Evolutionary conservation across 2,797 vertebrate species (phyloP).

Genomic region (Hoplostethus mediterraneus): DNA sequence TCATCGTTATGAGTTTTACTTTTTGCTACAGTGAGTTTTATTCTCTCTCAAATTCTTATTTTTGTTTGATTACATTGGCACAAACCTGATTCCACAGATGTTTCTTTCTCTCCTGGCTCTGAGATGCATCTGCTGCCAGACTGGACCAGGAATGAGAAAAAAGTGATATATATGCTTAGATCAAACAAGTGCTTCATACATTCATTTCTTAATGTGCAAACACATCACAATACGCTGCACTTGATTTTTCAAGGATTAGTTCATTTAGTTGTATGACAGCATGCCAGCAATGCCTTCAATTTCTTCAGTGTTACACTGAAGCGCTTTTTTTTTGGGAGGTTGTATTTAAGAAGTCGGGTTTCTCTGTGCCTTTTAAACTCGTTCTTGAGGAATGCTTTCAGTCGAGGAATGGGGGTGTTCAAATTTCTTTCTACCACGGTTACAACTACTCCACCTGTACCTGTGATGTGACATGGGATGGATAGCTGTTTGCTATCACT

Average conservation of each 20-base stretch:
- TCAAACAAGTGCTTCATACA: constrained; percentile 41
- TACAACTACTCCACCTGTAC: neutral
- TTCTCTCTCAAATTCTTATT: too few species aligned
- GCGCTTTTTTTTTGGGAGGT: neutral
- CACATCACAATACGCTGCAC: constrained; percentile 23
- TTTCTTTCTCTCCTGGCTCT: neutral
- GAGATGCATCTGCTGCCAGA: constrained; percentile 27
- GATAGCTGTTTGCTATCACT: constrained; percentile 14
- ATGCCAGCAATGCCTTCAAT: constrained; percentile 1
- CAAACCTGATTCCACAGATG: too few species aligned
- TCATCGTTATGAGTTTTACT: too few species aligned
- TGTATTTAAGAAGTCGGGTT: neutral
- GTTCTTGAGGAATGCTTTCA: neutral
- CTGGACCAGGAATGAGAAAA: constrained; percentile 12
- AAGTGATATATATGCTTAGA: constrained; percentile 12
- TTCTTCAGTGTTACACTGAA: neutral
- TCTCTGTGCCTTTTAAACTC: neutral
- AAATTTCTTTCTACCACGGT: neutral
- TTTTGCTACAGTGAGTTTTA: too few species aligned
- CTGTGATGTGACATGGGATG: constrained; percentile 17
- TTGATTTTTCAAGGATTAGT: constrained; percentile 33
- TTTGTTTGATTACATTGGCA: too few species aligned
- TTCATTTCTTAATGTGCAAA: constrained; percentile 37
- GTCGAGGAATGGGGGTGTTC: neutral
- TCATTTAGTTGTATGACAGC: constrained; percentile 8